A percentile compares a stretch with the other conserved stretches of the same genome.
phyloP scores from a whole-genome alignment of 2,888 invertebrate species.

The Dione juno region DNA sequence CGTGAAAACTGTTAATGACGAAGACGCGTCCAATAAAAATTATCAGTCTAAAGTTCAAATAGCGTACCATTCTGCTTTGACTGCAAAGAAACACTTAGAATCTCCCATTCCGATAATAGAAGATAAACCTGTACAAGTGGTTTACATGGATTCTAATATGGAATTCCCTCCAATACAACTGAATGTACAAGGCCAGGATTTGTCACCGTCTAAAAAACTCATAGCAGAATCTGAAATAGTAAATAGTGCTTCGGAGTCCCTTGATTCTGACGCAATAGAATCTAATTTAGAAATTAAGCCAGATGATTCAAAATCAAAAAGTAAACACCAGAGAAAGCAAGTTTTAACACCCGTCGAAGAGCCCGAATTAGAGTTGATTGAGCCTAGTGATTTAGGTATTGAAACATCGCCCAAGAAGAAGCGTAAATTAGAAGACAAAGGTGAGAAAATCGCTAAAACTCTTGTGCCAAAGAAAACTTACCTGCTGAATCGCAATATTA shows the following conservation, averaged over 20 bases:
- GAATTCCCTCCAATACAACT: slow-evolving; percentile 62
- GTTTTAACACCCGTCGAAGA: slow-evolving; percentile 76
- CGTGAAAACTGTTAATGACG: slow-evolving; percentile 51
- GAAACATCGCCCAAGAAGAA: slow-evolving; percentile 72
- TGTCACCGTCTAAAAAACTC: slow-evolving; percentile 64
- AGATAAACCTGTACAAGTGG: slow-evolving; percentile 77
- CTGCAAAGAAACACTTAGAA: slow-evolving; percentile 69
- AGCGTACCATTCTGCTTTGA: slow-evolving; percentile 72
- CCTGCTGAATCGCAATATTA: slow-evolving; percentile 61
- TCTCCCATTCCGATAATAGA: slow-evolving; percentile 73
- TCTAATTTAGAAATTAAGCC: slow-evolving; percentile 57
- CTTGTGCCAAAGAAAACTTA: slow-evolving; percentile 74
- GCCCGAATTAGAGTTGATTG: slow-evolving; percentile 76
- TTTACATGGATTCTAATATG: slow-evolving; percentile 65
- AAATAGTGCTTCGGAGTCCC: slow-evolving; percentile 60
- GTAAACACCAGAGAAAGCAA: slow-evolving; percentile 79
- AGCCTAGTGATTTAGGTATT: slow-evolving; percentile 68
- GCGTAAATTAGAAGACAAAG: slow-evolving; percentile 66
- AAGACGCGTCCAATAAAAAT: slow-evolving; percentile 63
- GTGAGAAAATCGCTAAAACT: slow-evolving; percentile 62
- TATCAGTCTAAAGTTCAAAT: slow-evolving; percentile 73
- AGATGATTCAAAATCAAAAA: slow-evolving; percentile 67
- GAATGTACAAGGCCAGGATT: slow-evolving; percentile 69
- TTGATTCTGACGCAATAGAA: slow-evolving; percentile 66
- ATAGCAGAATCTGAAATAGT: slow-evolving; percentile 53